These are phyloP conservation scores for Agonopterix heracliana DNA, from an alignment of 2,888 invertebrate species.

Conservation along the genomic window DNA sequence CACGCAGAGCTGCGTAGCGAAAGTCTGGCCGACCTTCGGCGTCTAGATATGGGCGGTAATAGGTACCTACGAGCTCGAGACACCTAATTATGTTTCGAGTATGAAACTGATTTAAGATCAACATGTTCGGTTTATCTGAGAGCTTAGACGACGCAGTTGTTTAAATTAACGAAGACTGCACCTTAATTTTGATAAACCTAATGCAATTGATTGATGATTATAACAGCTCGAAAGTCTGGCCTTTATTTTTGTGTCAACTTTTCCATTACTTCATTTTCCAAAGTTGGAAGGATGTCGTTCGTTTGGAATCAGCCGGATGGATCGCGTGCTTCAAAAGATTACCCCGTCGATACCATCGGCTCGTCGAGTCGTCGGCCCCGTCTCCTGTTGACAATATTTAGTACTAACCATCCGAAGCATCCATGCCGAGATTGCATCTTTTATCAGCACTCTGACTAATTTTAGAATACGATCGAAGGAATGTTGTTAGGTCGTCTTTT, in stretches of 20 bases:
- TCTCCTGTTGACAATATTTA: slow-evolving; percentile 42
- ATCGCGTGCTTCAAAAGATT: slow-evolving; percentile 34
- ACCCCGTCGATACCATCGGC: slow-evolving; percentile 32
- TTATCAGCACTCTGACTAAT: slow-evolving; percentile 44
- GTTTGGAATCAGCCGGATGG: slow-evolving; percentile 19
- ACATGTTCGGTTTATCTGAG: background rate
- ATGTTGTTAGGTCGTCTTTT: slow-evolving; percentile 25
- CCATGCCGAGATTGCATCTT: slow-evolving; percentile 36
- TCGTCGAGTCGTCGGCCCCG: slow-evolving; percentile 25
- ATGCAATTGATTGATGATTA: too few species aligned
- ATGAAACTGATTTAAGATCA: slow-evolving; percentile 19
- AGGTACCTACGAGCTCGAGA: slow-evolving; percentile 49
- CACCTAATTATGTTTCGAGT: slow-evolving; percentile 51
- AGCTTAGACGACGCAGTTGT: too few species aligned
- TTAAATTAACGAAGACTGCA: too few species aligned
- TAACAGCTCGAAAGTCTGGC: background rate
- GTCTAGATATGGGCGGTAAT: slow-evolving; percentile 63
- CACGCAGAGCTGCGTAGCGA: slow-evolving; percentile 49
- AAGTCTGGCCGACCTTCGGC: slow-evolving; percentile 71
- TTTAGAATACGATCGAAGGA: slow-evolving; percentile 38
- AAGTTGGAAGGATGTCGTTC: too few species aligned
- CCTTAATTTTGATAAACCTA: too few species aligned
- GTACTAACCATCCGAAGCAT: slow-evolving; percentile 39
- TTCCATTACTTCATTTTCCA: too few species aligned
- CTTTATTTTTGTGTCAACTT: background rate